Base-by-base conservation (phyloP, 2,888 invertebrate species). In the Lumbricus terrestris region DNA sequence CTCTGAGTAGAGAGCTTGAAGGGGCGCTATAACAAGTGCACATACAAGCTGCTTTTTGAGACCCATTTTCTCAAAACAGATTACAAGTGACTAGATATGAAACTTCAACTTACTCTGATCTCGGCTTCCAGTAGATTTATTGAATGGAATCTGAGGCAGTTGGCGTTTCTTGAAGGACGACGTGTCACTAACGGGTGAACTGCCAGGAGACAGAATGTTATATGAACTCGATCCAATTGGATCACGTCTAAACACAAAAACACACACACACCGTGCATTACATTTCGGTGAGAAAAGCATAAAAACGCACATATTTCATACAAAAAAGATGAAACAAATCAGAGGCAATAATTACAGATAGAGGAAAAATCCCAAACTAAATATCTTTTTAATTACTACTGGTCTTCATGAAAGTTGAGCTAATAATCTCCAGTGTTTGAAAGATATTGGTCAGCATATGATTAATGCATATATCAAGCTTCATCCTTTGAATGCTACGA, bases 111-210 rank as follows among this genome's bases (percentile, higher is more conserved):
- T 35, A 85, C 85, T 34, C 37, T 85, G 85, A 85, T 35, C 85
- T 35, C n/a, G 85, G 37, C 85, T 85, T 85, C 85, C 85, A 85
- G 85, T 35, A 18, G 85, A 85, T 37, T 85, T 85, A 35, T 85
- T 85, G 18, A 94, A 93, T 90, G 98, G 98, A 95, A 98, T 98
- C 96, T 98, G 97, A 93, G 99, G 99, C 94, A 99, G 96, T 96
- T 98, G 98, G 93, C 99, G 96, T 96, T 98, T 98, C 96, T 98
- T 98, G 90, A 95, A 94, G 37, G 85, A 85, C 18, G 85, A 85
- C 23, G 85, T 35, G 85, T 85, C 85, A 37, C 85, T 85, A 85
- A 85, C 85, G 35, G 85, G 85, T 33, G 85, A 85, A 37, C 85
- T 85, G 85, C 85, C 85, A 34, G 85, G 85, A 35, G 85, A 85